These are phyloP conservation scores for Phytoseiulus persimilis DNA, from an alignment of 2,888 invertebrate species.

Conservation along the genomic window DNA sequence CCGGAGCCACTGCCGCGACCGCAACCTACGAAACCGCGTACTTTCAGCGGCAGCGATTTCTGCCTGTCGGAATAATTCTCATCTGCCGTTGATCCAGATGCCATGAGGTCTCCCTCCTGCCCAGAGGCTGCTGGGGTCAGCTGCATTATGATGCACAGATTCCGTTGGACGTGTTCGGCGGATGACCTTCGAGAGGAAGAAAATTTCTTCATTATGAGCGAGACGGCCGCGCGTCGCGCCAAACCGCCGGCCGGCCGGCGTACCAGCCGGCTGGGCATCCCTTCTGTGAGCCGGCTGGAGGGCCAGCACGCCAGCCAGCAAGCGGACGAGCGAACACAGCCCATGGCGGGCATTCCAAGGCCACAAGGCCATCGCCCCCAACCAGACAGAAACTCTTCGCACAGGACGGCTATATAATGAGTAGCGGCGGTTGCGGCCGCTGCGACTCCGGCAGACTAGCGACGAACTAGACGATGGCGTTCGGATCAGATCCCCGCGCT, in stretches of 20 bases:
- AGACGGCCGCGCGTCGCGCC: not conserved
- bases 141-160: not conserved
- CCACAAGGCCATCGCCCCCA: constrained; percentile 30
- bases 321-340: not conserved
- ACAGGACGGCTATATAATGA: not conserved
- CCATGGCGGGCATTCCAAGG: constrained; percentile 29
- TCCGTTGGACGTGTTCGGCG: not conserved
- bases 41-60: not conserved
- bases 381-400: constrained; percentile 6
- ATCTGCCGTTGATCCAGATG: not conserved
- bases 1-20: not conserved
- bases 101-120: not conserved
- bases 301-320: not conserved
- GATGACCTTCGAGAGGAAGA: not conserved
- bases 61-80: not conserved
- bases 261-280: not conserved
- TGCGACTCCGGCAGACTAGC: not conserved
- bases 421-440: not conserved
- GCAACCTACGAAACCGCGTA: not conserved
- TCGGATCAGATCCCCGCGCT: not conserved
- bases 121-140: not conserved
- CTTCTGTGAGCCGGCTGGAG: not conserved
- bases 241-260: not conserved
- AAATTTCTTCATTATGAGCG: not conserved
- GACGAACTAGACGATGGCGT: not conserved